A percentile compares a stretch with the other conserved stretches of the same genome.
Evolutionary conservation across 2,113 vertebrate species (phyloP).

Genomic region (Fregata magnificens): DNA sequence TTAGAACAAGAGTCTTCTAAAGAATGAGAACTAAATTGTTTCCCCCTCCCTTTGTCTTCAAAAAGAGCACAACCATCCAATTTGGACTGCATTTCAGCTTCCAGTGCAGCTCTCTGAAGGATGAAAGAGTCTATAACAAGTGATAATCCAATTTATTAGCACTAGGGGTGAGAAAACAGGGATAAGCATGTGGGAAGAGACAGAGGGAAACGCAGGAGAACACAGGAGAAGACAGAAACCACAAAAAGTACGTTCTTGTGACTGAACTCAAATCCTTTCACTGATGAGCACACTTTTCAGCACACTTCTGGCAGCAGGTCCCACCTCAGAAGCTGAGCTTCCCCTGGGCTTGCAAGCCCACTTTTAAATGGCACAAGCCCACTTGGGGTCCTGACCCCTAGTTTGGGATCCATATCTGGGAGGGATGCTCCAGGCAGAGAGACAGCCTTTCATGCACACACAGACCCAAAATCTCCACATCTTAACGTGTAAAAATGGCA

Average conservation of each 20-base stretch:
- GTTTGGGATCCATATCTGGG: background rate
- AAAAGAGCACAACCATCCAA: background rate
- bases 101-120: background rate
- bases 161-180: background rate
- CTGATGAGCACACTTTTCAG: too few species aligned
- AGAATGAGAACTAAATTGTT: background rate
- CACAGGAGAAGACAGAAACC: background rate
- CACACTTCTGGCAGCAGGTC: background rate
- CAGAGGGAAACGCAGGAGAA: background rate
- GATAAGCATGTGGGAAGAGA: background rate
- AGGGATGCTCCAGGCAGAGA: background rate
- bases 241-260: background rate
- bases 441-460: background rate
- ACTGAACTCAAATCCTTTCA: background rate
- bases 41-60: background rate
- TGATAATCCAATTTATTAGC: constrained; percentile 5
- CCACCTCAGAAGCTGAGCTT: background rate
- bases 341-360: background rate
- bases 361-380: background rate
- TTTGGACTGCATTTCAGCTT: background rate
- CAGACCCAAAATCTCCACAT: background rate
- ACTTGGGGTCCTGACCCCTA: rapidly evolving
- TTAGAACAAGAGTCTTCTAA: background rate
- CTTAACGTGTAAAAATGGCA: background rate
- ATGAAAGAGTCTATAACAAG: background rate